Evolutionary conservation across 1,140 invertebrate genomes (phyloP).

Genomic region (Orchestia grillus): DNA sequence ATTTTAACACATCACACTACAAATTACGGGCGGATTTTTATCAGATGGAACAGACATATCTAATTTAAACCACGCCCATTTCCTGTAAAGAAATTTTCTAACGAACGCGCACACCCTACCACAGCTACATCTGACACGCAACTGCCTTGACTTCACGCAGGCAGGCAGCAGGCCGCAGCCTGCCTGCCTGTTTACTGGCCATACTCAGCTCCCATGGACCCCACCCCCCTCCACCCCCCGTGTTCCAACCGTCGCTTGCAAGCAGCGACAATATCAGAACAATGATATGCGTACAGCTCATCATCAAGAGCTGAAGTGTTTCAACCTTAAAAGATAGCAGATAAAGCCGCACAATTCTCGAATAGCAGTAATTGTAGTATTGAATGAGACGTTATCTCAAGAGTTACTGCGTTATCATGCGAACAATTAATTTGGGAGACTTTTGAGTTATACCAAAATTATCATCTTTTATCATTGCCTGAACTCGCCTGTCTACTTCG

Average conservation of each 20-base stretch:
- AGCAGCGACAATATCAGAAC: not conserved
- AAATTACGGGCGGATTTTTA: not conserved
- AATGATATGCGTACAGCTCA: not conserved
- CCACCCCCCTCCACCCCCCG: too few relatives aligned
- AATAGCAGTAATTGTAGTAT: not conserved
- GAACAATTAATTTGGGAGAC: not conserved
- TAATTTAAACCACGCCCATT: constrained; percentile 17
- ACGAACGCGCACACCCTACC: not conserved
- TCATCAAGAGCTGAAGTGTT: not conserved
- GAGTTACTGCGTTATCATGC: not conserved
- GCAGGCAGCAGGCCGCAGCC: not conserved
- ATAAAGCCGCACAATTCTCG: not conserved
- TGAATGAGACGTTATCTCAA: not conserved
- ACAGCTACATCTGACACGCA: not conserved
- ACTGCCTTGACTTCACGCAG: constrained; percentile 48
- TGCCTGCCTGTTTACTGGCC: not conserved
- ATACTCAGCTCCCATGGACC: too few relatives aligned
- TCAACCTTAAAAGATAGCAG: not conserved
- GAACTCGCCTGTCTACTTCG: too few relatives aligned
- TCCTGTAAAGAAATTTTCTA: not conserved
- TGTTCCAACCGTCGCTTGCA: not conserved
- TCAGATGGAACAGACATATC: not conserved
- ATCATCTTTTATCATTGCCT: too few relatives aligned
- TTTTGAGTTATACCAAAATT: not conserved
- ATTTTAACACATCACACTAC: not conserved